These are phyloP conservation scores for Centrocercus urophasianus DNA, from an alignment of 2,113 vertebrate genomes.

Conservation along the genomic window DNA sequence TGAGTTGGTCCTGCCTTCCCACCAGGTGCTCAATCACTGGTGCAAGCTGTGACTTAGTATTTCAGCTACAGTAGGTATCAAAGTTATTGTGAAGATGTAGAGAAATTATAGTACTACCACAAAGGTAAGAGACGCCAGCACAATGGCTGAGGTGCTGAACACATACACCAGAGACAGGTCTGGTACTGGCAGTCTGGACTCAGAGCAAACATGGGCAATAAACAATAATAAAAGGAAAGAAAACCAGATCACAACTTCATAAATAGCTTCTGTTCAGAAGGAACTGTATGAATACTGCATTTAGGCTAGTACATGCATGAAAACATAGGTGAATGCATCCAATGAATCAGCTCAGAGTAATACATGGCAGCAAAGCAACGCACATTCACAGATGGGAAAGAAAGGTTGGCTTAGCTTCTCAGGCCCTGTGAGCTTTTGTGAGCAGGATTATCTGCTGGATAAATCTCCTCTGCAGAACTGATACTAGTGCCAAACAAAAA, in stretches of 20 bases:
- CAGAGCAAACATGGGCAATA: background rate
- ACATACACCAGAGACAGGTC: background rate
- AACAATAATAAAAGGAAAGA: background rate
- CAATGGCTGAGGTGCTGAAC: background rate
- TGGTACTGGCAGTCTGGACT: background rate
- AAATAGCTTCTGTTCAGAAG: background rate
- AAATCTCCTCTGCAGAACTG: background rate
- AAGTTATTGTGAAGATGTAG: background rate
- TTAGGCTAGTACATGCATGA: background rate
- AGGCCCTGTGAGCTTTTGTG: background rate
- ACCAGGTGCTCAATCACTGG: no score
- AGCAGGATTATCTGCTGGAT: background rate
- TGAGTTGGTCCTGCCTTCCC: no score
- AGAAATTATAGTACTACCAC: background rate
- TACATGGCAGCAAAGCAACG: background rate
- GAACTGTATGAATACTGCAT: background rate
- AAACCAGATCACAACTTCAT: background rate
- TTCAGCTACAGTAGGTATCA: background rate
- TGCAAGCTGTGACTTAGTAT: no score
- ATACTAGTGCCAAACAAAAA: background rate
- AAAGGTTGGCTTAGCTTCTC: background rate
- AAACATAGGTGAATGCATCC: background rate
- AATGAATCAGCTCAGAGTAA: background rate
- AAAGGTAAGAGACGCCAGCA: background rate
- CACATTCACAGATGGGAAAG: background rate